These are phyloP conservation scores for Phrynocephalus vlangalii DNA, from an alignment of 2,797 vertebrate species.

Conservation along the genomic window DNA sequence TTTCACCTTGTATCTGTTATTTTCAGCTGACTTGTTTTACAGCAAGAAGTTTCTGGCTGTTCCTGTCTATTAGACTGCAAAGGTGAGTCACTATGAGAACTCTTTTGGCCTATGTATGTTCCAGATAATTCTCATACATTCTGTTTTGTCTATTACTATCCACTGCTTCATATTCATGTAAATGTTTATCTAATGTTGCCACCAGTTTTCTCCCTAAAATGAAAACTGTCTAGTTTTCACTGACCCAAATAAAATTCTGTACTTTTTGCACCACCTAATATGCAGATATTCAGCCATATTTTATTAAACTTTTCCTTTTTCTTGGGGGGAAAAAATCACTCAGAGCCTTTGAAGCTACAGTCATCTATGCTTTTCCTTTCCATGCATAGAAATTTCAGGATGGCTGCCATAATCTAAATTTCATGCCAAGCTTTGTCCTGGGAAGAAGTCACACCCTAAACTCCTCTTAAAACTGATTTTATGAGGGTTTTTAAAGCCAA, in stretches of 20 bases:
- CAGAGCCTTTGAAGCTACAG: background rate
- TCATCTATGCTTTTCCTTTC: background rate
- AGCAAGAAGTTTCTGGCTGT: background rate
- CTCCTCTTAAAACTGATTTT: background rate
- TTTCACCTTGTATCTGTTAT: background rate
- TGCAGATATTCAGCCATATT: background rate
- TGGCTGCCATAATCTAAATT: background rate
- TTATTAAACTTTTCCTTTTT: conserved; percentile 10
- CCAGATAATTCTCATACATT: background rate
- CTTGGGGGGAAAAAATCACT: background rate
- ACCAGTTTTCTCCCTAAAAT: background rate
- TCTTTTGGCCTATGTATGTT: background rate
- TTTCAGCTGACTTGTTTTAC: conserved; percentile 2
- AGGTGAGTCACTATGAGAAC: background rate
- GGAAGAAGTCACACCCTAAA: background rate
- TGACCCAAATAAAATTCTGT: background rate
- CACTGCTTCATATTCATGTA: background rate
- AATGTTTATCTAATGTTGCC: background rate
- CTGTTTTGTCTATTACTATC: background rate
- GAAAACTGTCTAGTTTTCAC: background rate
- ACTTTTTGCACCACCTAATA: background rate
- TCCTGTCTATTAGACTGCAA: background rate
- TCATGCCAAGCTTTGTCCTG: background rate
- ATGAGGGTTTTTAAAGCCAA: background rate
- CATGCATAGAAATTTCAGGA: background rate